Base-by-base conservation (phyloP, 2,888 invertebrate genomes). In the Brenthis hecate region DNA sequence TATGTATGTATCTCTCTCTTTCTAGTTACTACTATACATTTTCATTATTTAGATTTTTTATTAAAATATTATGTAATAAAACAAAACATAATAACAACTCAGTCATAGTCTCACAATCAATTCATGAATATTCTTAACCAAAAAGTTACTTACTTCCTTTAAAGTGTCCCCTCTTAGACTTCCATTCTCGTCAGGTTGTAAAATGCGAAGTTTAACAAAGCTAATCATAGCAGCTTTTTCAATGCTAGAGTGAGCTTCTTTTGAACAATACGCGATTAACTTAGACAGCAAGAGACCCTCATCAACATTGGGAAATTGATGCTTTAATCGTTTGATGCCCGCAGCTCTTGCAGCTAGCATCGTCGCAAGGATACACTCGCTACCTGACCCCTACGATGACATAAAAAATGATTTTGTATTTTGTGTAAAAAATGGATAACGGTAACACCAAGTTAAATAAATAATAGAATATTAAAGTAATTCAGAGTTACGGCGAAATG, bases 181-280 rank as follows among this genome's bases (percentile, higher is more conserved):
- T 69, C 96, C 96, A 73, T 96, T 95, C 71, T 96, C 96, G 81
- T 98, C 98, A 0, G 98, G 97, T 82, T 98, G 98, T 72, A 98
- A 91, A 83, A 98, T 98, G 63, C 98, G 93, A 68, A 98, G 87
- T 85, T 98, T 98, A 13, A 98, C 98, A 81, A 98, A 98, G 80
- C 96, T 96, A 78, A 98, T 98, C 98, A 98, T 98, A 3, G 98
- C 98, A 3, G 97, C 97, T 84, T 98, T 98, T 86, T 98, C 98
- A 4, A 98, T 98, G 81, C 97, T 97, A 48, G 98, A 98, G 85
- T 98, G 98, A 36, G 98, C 96, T 85, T 98, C 97, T 81, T 96
- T 96, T 48, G 97, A 97, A 86, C 97, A 97, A 83, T 97, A 97
- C 32, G 98, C 99, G 94, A 99, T 99, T 65, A 99, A 93, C 88